Evolutionary conservation across 2,797 vertebrate species (phyloP), one percentile per base, ranked within the genome.

Genomic region (Takifugu ocellatus): DNA sequence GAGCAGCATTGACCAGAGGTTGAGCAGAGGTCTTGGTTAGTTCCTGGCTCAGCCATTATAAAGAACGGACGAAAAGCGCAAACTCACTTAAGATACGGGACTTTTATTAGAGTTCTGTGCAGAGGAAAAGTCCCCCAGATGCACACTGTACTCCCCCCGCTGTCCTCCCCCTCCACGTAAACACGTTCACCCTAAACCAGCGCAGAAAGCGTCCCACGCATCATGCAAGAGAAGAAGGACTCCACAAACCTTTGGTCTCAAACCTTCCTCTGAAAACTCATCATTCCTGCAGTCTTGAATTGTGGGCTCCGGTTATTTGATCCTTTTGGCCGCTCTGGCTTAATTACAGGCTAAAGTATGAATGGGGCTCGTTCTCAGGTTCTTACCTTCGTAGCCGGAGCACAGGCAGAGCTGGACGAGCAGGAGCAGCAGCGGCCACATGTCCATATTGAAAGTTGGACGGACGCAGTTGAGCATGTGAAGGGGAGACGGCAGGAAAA

Each of bases 351-450:
- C 24, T 6, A 7, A 25, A 15, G 9, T 21, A 25, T 52, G 31
- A 65, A 25, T 26, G 46, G 9, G n/a, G 25, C 36, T 29, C 51
- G 33, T 25, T 26, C 43, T 29, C 52, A 24, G 9, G 56, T 59
- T 63, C 83, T 76, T 91, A 93, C 92, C 92, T 87, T 92, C 91
- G 45, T 90, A 90, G 0, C 83, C 87, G 53, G 80, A 77, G 78
- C 84, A 87, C 72, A 83, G 42, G 68, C 75, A 82, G 51, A 91
- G 56, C 71, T 88, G 90, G 26, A 84, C 68, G 10, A 84, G 54
- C 63, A 90, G 70, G 68, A 92, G 72, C 68, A 87, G 57, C 71
- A 85, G 70, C 51, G 81, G 82, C 89, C 89, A 86, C 87, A 82
- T 81, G 84, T 90, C 88, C 90, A 92, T 89, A 56, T 74, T 71